phyloP scores from a whole-genome alignment of 2,797 vertebrate genomes.

The Zenarchopterus dispar region DNA sequence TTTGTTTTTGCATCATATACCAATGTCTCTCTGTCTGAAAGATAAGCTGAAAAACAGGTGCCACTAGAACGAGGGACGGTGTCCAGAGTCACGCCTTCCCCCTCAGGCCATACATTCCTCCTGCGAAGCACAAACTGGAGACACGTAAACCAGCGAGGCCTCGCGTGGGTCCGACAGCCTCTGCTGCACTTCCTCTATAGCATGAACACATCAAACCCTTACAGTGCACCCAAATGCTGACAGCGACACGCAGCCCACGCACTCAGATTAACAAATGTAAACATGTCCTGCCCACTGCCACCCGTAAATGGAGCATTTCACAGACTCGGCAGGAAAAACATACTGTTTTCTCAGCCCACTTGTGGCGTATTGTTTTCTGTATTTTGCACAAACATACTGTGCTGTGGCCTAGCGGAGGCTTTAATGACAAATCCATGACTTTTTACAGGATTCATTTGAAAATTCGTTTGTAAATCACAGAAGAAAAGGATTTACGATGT shows the following conservation, averaged over 20 bases:
- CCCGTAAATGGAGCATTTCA: not conserved
- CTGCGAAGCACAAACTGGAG: constrained; percentile 40
- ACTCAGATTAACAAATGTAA: constrained; percentile 29
- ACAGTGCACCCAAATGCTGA: constrained; percentile 35
- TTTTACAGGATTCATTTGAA: not conserved
- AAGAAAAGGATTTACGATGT: too few species aligned
- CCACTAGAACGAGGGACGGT: constrained; percentile 61
- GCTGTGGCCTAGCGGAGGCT: not conserved
- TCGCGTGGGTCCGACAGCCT: constrained; percentile 38
- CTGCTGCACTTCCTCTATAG: constrained; percentile 60
- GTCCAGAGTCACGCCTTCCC: constrained; percentile 50
- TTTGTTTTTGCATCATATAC: constrained; percentile 44
- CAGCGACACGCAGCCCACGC: constrained; percentile 24
- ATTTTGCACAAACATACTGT: constrained; percentile 36
- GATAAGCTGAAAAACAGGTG: constrained; percentile 77
- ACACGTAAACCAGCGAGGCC: constrained; percentile 39
- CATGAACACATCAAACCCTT: constrained; percentile 11
- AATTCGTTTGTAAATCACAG: not conserved
- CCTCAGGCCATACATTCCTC: constrained; percentile 75
- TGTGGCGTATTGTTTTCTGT: constrained; percentile 28
- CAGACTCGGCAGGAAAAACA: constrained; percentile 9
- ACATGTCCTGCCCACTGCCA: constrained; percentile 2
- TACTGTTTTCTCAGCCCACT: constrained; percentile 16
- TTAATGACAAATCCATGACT: too few species aligned
- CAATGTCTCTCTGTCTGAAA: constrained; percentile 39